Conservation (phyloP, 2,113 vertebrate genomes). For the Ptyas mucosa region DNA sequence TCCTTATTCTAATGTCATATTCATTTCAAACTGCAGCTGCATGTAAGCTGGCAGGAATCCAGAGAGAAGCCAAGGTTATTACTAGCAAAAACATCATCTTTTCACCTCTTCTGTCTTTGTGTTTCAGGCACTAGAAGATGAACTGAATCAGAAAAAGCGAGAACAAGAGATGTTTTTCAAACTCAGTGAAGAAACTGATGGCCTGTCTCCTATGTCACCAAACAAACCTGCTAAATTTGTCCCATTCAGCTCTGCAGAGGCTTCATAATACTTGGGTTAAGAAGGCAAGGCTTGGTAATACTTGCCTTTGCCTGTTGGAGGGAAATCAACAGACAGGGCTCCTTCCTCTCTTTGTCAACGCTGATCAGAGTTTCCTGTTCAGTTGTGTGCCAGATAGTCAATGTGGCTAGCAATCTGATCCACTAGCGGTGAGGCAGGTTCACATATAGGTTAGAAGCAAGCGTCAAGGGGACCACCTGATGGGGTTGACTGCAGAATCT, state of each 20-base stretch:
- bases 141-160: conserved; percentile 82
- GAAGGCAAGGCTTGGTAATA: conserved; percentile 12
- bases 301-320: conserved; percentile 37
- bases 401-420: fast-evolving
- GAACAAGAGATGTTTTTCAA: conserved; percentile 94
- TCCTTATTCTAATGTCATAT: neutral
- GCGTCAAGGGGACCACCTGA: neutral
- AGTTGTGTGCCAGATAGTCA: neutral
- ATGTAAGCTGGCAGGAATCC: neutral
- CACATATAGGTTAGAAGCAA: neutral
- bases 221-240: conserved; percentile 84
- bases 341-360: conserved; percentile 9
- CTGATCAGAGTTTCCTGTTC: conserved; percentile 18
- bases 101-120: conserved; percentile 12
- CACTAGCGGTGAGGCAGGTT: neutral
- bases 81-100: neutral
- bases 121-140: conserved; percentile 85
- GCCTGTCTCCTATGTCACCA: conserved; percentile 71
- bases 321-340: neutral
- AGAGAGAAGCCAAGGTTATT: neutral
- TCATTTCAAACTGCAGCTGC: fast-evolving
- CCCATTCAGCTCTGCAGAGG: conserved; percentile 75
- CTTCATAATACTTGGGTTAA: conserved; percentile 40
- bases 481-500: neutral
- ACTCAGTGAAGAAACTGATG: conserved; percentile 70